These are phyloP conservation scores for Pachypsylla venusta DNA, from an alignment of 1,140 invertebrate genomes.

Conservation along the genomic window DNA sequence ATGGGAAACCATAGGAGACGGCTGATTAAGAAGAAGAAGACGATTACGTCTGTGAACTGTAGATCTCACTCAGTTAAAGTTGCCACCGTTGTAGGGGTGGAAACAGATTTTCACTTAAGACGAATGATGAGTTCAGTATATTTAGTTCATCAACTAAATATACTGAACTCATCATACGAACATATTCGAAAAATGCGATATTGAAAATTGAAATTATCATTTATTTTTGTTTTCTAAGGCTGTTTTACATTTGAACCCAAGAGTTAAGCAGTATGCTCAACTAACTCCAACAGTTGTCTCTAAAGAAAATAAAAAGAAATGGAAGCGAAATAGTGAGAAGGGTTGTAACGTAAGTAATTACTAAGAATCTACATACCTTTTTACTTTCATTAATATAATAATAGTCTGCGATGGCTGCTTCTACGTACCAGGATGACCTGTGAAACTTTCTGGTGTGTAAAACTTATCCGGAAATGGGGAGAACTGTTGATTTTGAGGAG, in stretches of 20 bases:
- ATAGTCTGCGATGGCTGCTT: not conserved
- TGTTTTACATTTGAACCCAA: slow-evolving; percentile 72
- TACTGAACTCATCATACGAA: too few relatives aligned
- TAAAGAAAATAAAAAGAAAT: slow-evolving; percentile 76
- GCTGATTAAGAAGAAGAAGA: too few relatives aligned
- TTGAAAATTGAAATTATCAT: too few relatives aligned
- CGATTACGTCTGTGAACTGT: too few relatives aligned
- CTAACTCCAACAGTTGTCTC: slow-evolving; percentile 66
- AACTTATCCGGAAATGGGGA: not conserved
- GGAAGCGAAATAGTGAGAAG: slow-evolving; percentile 85
- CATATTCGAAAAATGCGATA: too few relatives aligned
- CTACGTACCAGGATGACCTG: not conserved
- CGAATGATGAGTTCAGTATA: too few relatives aligned
- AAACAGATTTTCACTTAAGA: too few relatives aligned
- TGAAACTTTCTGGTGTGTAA: not conserved
- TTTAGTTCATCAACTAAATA: too few relatives aligned
- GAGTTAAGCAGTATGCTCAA: slow-evolving; percentile 51
- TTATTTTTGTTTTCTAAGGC: slow-evolving; percentile 43
- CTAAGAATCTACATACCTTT: not conserved
- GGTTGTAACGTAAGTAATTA: slow-evolving; percentile 56
- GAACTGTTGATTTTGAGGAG: not conserved
- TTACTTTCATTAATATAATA: slow-evolving; percentile 8
- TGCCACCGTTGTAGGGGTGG: too few relatives aligned
- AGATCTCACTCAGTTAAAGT: too few relatives aligned
- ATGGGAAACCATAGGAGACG: too few relatives aligned